Percentiles rank a stretch among this genome's conserved stretches.
phyloP scores from a whole-genome alignment of 2,888 invertebrate species.

The Oscheius sp. region DNA sequence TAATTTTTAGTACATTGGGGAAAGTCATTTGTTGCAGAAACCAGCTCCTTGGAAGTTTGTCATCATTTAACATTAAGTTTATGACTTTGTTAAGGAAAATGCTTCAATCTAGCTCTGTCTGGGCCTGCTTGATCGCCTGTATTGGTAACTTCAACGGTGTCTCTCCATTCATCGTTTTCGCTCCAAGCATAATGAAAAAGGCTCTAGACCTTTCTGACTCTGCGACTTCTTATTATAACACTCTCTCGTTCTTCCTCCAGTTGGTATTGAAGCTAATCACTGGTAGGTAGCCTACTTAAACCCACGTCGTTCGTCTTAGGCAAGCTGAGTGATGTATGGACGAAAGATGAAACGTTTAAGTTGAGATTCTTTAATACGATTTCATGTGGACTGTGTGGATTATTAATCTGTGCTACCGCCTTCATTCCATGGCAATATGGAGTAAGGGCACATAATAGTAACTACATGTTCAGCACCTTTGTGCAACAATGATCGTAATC shows the following conservation, averaged over 20 bases:
- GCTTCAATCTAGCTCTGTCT: conserved; percentile 32
- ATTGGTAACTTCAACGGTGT: conserved; percentile 44
- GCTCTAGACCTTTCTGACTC: conserved; percentile 37
- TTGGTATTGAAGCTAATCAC: conserved; percentile 37
- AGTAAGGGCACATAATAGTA: conserved; percentile 3
- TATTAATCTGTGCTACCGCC: conserved; percentile 35
- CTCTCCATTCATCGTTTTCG: conserved; percentile 39
- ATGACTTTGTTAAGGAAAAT: conserved; percentile 26
- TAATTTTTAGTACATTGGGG: conserved; percentile 1
- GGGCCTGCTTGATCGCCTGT: conserved; percentile 36
- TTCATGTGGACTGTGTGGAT: conserved; percentile 38
- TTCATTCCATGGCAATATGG: conserved; percentile 33
- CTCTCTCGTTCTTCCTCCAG: conserved; percentile 36
- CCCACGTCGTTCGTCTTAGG: conserved; percentile 24
- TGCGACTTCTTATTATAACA: conserved; percentile 32
- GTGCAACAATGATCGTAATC: conserved; percentile 33
- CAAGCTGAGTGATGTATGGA: conserved; percentile 19
- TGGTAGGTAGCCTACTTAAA: conserved; percentile 37
- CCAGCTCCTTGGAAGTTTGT: background rate
- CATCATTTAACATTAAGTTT: background rate
- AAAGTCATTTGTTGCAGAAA: background rate
- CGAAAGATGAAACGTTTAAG: conserved; percentile 27
- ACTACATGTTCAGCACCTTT: conserved; percentile 22
- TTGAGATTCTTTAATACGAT: conserved; percentile 43
- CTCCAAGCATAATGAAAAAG: conserved; percentile 33